A percentile compares a stretch with the other conserved stretches of the same genome.
Conservation (phyloP, 1,140 invertebrate species). For the Drosophila chauvacae region DNA sequence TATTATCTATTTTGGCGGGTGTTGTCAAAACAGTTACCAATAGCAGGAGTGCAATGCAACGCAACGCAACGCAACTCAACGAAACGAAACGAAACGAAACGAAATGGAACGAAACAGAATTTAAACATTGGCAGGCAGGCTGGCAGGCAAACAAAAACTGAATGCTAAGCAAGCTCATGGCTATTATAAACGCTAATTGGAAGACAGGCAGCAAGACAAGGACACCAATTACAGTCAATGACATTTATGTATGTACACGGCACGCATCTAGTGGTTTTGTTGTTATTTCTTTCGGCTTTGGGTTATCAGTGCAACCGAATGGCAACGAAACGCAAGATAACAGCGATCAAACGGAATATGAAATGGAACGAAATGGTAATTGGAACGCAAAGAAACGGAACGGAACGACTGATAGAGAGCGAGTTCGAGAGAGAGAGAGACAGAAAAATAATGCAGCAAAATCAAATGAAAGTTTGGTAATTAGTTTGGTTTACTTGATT, state of each 20-base stretch:
- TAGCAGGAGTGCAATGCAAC: conserved; percentile 33
- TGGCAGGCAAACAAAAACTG: conserved; percentile 42
- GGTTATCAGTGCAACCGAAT: conserved; percentile 24
- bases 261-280: conserved; percentile 7
- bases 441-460: conserved; percentile 62
- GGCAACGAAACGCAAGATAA: conserved; percentile 10
- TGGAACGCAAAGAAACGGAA: conserved; percentile 29
- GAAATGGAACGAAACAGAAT: conserved; percentile 26
- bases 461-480: conserved; percentile 44
- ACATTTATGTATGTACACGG: conserved; percentile 39
- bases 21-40: not conserved
- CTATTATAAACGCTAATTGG: not conserved
- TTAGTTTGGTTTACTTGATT: conserved; percentile 39
- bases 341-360: conserved; percentile 11
- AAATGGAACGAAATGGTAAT: conserved; percentile 46
- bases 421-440: conserved; percentile 7
- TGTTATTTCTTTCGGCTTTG: not conserved
- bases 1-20: conserved; percentile 3
- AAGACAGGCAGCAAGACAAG: conserved; percentile 37
- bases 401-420: conserved; percentile 21
- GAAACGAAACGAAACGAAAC: conserved; percentile 21
- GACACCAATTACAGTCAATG: conserved; percentile 32
- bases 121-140: conserved; percentile 38
- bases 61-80: conserved; percentile 35
- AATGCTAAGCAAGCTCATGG: conserved; percentile 47